Percentiles rank a stretch among this genome's conserved stretches.
These are phyloP conservation scores for Neocloeon triangulifer DNA, from an alignment of 1,140 invertebrate genomes.

Conservation along the genomic window DNA sequence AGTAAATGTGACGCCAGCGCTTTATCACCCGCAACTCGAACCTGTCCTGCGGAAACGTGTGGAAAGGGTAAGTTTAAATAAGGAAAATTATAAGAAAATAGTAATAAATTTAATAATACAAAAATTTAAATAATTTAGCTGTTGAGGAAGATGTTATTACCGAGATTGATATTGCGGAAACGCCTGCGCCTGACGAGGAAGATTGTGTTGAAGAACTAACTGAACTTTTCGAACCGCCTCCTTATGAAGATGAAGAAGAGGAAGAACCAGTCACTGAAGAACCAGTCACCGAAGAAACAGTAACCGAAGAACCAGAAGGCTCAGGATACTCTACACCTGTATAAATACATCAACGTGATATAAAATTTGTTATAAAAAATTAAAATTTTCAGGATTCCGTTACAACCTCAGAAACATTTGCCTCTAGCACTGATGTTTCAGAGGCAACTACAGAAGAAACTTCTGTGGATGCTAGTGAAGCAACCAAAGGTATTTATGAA, in stretches of 20 bases:
- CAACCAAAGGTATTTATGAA: no score
- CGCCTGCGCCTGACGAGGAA: no score
- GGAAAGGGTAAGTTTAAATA: constrained; percentile 29
- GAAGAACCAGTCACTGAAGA: constrained; percentile 13
- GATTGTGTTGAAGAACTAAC: no score
- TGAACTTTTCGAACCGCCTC: no score
- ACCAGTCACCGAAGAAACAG: background rate
- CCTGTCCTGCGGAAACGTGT: constrained; percentile 51
- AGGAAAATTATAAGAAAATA: background rate
- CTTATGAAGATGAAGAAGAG: constrained; percentile 6
- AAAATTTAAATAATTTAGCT: constrained; percentile 3
- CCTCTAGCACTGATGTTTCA: constrained; percentile 6
- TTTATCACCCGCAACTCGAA: constrained; percentile 38
- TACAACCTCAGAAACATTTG: constrained; percentile 5
- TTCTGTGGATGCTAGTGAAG: no score
- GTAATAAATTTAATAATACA: background rate
- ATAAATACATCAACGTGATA: no score
- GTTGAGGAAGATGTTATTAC: background rate
- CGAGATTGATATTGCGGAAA: background rate
- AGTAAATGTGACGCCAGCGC: constrained; percentile 35
- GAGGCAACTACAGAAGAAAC: constrained; percentile 5
- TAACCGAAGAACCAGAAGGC: background rate
- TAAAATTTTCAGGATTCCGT: constrained; percentile 7
- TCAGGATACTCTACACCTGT: background rate
- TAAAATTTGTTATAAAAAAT: no score